These are phyloP conservation scores for Drosophila falleni DNA, from an alignment of 2,888 invertebrate species.

Conservation along the genomic window DNA sequence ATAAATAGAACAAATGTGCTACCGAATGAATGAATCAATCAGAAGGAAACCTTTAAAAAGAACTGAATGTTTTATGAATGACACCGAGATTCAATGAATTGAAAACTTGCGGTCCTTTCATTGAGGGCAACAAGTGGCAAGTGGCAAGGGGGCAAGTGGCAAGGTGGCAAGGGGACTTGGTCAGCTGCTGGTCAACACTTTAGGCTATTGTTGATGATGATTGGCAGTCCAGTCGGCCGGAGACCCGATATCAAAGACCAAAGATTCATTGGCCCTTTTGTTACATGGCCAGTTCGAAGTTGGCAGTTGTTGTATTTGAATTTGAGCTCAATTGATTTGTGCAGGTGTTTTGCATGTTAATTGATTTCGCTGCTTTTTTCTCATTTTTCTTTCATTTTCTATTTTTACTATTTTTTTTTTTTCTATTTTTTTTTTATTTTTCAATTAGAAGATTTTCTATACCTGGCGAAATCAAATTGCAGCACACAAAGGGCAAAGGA, in stretches of 20 bases:
- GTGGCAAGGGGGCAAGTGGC: background rate
- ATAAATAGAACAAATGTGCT: background rate
- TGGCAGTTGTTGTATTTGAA: conserved; percentile 38
- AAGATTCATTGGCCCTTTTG: conserved; percentile 26
- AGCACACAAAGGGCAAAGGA: conserved; percentile 30
- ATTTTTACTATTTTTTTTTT: conserved; percentile 17
- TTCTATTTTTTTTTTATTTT: conserved; percentile 37
- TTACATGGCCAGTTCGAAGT: conserved; percentile 13
- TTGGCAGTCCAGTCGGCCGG: conserved; percentile 27
- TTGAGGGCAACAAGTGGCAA: background rate
- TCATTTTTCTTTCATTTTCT: conserved; percentile 5
- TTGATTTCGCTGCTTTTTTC: conserved; percentile 60
- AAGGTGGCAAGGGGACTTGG: background rate
- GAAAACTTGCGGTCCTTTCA: background rate
- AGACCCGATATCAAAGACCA: conserved; percentile 1
- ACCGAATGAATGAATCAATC: background rate
- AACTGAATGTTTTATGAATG: background rate
- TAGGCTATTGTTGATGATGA: conserved; percentile 51
- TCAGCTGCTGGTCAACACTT: conserved; percentile 12
- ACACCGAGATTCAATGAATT: background rate
- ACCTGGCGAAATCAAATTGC: conserved; percentile 40
- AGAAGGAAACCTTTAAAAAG: background rate
- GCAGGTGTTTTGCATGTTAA: conserved; percentile 77
- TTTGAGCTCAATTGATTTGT: conserved; percentile 69
- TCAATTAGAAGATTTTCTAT: conserved; percentile 54